Percentiles rank a stretch among this genome's conserved stretches.
phyloP scores from a whole-genome alignment of 2,113 vertebrate species.

The Tetrax tetrax region DNA sequence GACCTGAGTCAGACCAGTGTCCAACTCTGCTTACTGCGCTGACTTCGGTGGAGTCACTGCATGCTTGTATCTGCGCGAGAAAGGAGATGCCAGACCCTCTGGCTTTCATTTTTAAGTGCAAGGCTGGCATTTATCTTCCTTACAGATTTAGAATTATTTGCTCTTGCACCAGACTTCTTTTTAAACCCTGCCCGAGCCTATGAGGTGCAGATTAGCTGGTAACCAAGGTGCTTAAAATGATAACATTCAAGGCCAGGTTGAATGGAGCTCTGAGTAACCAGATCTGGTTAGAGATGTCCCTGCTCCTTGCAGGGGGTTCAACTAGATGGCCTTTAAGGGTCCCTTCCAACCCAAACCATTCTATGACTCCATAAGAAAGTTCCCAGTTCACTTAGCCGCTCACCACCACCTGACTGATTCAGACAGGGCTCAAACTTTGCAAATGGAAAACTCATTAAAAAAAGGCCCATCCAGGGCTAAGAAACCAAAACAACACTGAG shows the following conservation, averaged over 20 bases:
- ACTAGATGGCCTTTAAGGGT: no score
- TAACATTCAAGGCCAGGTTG: no score
- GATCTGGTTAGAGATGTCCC: no score
- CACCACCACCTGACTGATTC: background rate
- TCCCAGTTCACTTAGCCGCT: background rate
- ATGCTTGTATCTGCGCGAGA: fast-evolving
- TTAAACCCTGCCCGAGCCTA: background rate
- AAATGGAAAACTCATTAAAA: background rate
- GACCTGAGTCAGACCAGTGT: background rate
- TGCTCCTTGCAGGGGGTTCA: no score
- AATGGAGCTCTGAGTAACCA: no score
- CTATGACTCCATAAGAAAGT: background rate
- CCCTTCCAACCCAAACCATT: no score
- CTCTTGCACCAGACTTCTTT: background rate
- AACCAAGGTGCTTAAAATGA: background rate
- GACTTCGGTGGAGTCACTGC: fast-evolving
- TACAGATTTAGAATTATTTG: background rate
- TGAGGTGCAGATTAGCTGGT: fast-evolving
- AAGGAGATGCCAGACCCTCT: background rate
- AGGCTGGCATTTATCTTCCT: background rate
- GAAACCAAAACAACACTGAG: background rate
- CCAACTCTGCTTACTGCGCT: fast-evolving
- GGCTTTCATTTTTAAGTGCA: background rate
- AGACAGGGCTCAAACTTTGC: background rate
- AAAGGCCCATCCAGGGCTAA: background rate